These are phyloP conservation scores for Cyclargus thomasi DNA, from an alignment of 1,140 invertebrate genomes.

Conservation along the genomic window DNA sequence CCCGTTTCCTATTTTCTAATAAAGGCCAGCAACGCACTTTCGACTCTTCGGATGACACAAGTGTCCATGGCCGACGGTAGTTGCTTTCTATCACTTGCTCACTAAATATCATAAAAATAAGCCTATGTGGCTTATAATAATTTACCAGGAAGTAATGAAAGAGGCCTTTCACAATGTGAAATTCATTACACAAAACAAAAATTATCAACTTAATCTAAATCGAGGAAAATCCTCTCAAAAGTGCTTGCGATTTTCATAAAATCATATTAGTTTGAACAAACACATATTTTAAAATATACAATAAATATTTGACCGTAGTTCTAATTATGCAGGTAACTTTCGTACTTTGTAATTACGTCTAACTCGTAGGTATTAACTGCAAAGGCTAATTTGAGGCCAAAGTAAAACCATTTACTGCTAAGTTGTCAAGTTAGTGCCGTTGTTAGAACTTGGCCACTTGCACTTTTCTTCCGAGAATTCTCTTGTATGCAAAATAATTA, in stretches of 20 bases:
- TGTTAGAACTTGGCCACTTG: neutral
- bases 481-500: neutral
- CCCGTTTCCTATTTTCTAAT: too few relatives aligned
- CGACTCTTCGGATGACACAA: too few relatives aligned
- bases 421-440: neutral
- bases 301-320: neutral
- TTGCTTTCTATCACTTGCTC: too few relatives aligned
- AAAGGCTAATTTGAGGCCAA: constrained; percentile 1
- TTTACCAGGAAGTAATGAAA: too few relatives aligned
- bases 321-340: neutral
- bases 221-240: too few relatives aligned
- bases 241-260: neutral
- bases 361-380: neutral
- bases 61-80: too few relatives aligned
- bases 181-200: too few relatives aligned
- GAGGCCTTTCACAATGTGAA: too few relatives aligned
- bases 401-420: neutral
- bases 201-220: too few relatives aligned
- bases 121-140: too few relatives aligned
- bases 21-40: too few relatives aligned
- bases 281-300: neutral
- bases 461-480: neutral
- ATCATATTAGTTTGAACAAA: neutral
- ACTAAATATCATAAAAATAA: too few relatives aligned
- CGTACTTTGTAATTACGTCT: neutral